phyloP scores from a whole-genome alignment of 2,888 invertebrate genomes.

The Leptinotarsa juncta region DNA sequence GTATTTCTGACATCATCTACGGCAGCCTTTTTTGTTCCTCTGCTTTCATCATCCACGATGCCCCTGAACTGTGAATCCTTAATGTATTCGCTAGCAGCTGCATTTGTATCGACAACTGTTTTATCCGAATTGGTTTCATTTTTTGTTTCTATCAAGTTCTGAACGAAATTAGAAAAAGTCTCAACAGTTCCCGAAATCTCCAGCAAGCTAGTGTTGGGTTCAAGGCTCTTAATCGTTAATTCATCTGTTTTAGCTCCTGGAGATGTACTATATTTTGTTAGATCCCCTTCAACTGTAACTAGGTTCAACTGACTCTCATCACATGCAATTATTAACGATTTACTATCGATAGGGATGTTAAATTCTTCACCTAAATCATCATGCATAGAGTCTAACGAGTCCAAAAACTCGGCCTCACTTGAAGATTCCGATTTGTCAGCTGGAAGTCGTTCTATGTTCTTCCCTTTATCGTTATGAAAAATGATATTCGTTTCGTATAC shows the following conservation, averaged over 20 bases:
- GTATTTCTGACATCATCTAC: constrained; percentile 5
- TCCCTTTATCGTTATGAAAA: constrained; percentile 54
- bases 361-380: constrained; percentile 46
- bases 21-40: neutral
- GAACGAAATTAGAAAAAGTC: constrained; percentile 40
- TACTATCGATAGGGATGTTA: constrained; percentile 37
- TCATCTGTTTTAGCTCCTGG: constrained; percentile 9
- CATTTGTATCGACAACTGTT: neutral
- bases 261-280: constrained; percentile 28
- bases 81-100: neutral
- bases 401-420: constrained; percentile 62
- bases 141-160: constrained; percentile 41
- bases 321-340: constrained; percentile 55
- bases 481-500: constrained; percentile 57
- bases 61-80: neutral
- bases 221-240: constrained; percentile 30
- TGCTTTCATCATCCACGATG: neutral
- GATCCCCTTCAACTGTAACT: constrained; percentile 28
- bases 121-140: constrained; percentile 22
- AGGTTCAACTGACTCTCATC: constrained; percentile 30
- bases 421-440: constrained; percentile 54
- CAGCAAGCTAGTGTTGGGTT: constrained; percentile 30
- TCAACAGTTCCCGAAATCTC: constrained; percentile 42
- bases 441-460: constrained; percentile 44
- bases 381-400: constrained; percentile 58